Evolutionary conservation across 1,140 invertebrate genomes (phyloP).

Genomic region (Panulirus ornatus): DNA sequence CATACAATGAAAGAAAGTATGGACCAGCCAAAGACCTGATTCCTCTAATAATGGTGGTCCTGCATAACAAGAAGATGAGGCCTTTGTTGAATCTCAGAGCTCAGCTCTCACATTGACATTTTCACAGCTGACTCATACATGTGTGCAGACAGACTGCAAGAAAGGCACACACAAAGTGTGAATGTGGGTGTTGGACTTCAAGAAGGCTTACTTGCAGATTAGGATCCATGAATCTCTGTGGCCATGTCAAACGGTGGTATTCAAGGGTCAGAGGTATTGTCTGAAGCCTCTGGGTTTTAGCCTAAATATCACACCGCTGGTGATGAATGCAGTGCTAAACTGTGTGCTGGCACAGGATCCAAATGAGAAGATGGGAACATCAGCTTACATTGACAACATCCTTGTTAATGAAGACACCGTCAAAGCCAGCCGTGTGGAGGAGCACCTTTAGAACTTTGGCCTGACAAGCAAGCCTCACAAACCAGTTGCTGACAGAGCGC

Average conservation of each 20-base stretch:
- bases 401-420: too few species aligned
- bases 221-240: constrained; percentile 1
- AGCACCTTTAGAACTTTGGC: background rate
- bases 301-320: background rate
- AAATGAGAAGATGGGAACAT: too few species aligned
- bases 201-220: constrained; percentile 3
- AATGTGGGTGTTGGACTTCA: background rate
- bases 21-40: background rate
- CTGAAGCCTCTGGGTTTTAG: constrained; percentile 2
- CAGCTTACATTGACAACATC: too few species aligned
- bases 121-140: background rate
- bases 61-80: background rate
- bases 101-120: background rate
- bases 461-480: background rate
- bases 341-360: constrained; percentile 10
- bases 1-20: background rate
- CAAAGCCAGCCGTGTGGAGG: too few species aligned
- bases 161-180: background rate
- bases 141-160: background rate
- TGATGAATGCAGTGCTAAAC: constrained; percentile 15
- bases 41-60: background rate
- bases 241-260: too few species aligned
- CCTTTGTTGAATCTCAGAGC: background rate
- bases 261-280: constrained; percentile 13
- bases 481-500: background rate